These are phyloP conservation scores for Myrmecophaga tridactyla DNA, from an alignment of 2,113 vertebrate genomes.

Conservation along the genomic window DNA sequence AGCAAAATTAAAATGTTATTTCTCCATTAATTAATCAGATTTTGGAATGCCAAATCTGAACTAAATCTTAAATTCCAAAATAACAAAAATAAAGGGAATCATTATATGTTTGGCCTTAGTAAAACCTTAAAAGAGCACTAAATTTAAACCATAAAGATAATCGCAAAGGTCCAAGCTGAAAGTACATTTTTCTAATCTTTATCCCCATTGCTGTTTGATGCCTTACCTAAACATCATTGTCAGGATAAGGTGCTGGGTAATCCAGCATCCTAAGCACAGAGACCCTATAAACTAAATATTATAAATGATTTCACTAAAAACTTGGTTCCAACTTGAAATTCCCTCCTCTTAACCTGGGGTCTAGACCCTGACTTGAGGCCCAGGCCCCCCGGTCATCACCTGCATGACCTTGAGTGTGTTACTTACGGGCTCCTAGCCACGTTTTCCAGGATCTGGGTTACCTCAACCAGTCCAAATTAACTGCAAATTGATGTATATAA, in stretches of 20 bases:
- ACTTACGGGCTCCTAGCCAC: not conserved
- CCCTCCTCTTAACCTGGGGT: not conserved
- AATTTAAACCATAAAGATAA: not conserved
- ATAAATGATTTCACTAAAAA: not conserved
- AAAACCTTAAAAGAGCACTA: not conserved
- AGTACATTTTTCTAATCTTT: not conserved
- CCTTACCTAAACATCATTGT: not conserved
- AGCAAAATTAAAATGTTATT: conserved; percentile 14
- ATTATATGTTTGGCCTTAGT: not conserved
- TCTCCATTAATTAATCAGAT: conserved; percentile 41
- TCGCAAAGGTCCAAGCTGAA: not conserved
- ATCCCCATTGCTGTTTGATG: not conserved
- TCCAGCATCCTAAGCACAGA: not conserved
- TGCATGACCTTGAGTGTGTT: not conserved
- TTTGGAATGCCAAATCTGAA: conserved; percentile 38
- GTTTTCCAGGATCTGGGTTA: not conserved
- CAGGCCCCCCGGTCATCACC: not conserved
- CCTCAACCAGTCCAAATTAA: not conserved
- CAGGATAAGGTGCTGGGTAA: no score
- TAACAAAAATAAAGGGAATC: not conserved
- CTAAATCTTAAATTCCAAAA: conserved; percentile 16
- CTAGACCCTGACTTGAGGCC: not conserved
- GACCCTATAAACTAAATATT: not conserved
- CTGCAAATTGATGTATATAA: not conserved
- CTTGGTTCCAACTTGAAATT: not conserved